Percentiles rank a stretch among this genome's conserved stretches.
These are phyloP conservation scores for Drosophila ogumai DNA, from an alignment of 1,140 invertebrate genomes.

Conservation along the genomic window DNA sequence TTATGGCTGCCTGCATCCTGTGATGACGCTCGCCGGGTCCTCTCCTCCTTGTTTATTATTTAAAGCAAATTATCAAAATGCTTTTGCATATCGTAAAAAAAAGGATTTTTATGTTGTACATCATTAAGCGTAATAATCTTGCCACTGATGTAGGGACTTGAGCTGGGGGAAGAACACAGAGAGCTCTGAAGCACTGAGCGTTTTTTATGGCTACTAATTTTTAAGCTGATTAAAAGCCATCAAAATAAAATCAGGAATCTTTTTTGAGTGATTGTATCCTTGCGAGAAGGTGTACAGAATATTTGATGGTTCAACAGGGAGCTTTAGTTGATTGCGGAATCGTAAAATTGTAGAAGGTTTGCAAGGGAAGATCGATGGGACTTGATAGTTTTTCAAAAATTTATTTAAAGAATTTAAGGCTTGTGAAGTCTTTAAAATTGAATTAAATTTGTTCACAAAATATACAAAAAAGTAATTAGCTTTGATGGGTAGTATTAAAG, in stretches of 20 bases:
- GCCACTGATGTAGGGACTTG: constrained; percentile 21
- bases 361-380: not conserved
- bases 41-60: constrained; percentile 54
- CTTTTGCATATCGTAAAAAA: constrained; percentile 59
- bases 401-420: not conserved
- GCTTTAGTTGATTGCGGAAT: constrained; percentile 22
- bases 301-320: not conserved
- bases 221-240: constrained; percentile 65
- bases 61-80: constrained; percentile 64
- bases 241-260: constrained; percentile 53
- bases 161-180: not conserved
- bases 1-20: constrained; percentile 57
- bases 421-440: not conserved
- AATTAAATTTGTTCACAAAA: not conserved
- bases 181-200: not conserved
- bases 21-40: constrained; percentile 2
- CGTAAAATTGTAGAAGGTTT: constrained; percentile 21
- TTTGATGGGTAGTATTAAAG: not conserved
- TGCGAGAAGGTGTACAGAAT: constrained; percentile 25
- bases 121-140: constrained; percentile 60
- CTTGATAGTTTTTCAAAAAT: constrained; percentile 1
- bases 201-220: constrained; percentile 62
- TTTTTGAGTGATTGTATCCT: constrained; percentile 46
- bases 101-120: constrained; percentile 64
- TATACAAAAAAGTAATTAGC: not conserved